A percentile compares a stretch with the other conserved stretches of the same genome.
phyloP scores from a whole-genome alignment of 2,888 invertebrate species.

The Agonopterix alstromeriana region DNA sequence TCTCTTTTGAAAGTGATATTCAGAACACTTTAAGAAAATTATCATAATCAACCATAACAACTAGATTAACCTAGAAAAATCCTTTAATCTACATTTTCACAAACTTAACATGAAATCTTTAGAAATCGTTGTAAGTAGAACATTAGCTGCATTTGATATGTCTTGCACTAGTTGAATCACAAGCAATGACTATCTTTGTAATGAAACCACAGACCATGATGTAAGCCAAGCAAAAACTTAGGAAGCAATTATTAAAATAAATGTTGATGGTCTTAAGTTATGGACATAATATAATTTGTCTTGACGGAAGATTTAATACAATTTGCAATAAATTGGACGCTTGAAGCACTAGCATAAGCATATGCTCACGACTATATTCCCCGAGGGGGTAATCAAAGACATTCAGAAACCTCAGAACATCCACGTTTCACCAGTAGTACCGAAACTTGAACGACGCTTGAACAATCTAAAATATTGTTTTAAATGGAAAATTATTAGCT shows the following conservation, averaged over 20 bases:
- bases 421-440: no score
- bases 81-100: no score
- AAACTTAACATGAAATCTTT: conserved; percentile 2
- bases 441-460: no score
- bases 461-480: neutral
- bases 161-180: conserved; percentile 23
- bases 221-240: conserved; percentile 36
- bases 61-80: no score
- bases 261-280: conserved; percentile 19
- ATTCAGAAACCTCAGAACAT: no score
- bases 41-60: no score
- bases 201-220: conserved; percentile 20
- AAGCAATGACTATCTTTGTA: conserved; percentile 4
- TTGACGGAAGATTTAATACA: conserved; percentile 7
- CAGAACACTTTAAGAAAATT: no score
- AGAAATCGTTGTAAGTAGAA: conserved; percentile 12
- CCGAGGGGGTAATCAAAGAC: no score
- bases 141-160: neutral
- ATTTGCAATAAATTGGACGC: conserved; percentile 1
- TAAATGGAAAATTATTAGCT: neutral
- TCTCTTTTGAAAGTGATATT: no score
- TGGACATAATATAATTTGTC: neutral
- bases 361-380: no score
- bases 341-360: no score
- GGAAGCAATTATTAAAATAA: conserved; percentile 29